Conservation (phyloP, 2,113 vertebrate genomes). For the Ellobius talpinus region DNA sequence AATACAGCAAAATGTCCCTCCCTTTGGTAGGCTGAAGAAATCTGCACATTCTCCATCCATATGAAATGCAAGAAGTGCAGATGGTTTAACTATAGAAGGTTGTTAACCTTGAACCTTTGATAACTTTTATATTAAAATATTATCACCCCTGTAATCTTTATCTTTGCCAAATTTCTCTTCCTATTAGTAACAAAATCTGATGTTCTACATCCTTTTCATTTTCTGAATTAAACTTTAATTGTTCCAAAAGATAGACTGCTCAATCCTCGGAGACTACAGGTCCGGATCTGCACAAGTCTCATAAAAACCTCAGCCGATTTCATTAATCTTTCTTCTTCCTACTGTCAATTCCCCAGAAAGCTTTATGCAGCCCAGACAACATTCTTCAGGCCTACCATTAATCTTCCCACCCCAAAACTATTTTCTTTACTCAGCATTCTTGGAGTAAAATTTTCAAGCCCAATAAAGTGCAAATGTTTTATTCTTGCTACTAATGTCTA, state of each 20-base stretch:
- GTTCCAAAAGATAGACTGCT: slow-evolving; percentile 70
- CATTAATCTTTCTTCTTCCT: slow-evolving; percentile 63
- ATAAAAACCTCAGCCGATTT: slow-evolving; percentile 65
- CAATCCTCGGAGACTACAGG: slow-evolving; percentile 52
- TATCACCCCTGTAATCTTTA: slow-evolving; percentile 30
- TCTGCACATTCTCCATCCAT: slow-evolving; percentile 23
- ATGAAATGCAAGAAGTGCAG: slow-evolving; percentile 53
- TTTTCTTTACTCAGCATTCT: slow-evolving; percentile 80
- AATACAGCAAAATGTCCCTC: not conserved
- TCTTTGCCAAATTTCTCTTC: slow-evolving; percentile 40
- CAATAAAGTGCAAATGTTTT: slow-evolving; percentile 74
- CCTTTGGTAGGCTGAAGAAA: slow-evolving; percentile 2
- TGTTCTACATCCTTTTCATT: slow-evolving; percentile 57
- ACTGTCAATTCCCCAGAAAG: slow-evolving; percentile 66
- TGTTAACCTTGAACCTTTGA: slow-evolving; percentile 55
- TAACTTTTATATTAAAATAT: slow-evolving; percentile 41
- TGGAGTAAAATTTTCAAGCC: slow-evolving; percentile 64
- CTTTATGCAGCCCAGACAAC: slow-evolving; percentile 71
- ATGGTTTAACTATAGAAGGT: slow-evolving; percentile 29
- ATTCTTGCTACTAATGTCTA: slow-evolving; percentile 70
- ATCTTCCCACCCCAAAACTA: slow-evolving; percentile 61
- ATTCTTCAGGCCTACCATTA: slow-evolving; percentile 73
- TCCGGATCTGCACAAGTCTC: slow-evolving; percentile 57
- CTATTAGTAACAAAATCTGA: slow-evolving; percentile 60
- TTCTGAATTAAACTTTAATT: slow-evolving; percentile 63